Base-by-base conservation (phyloP, 2,888 invertebrate species). In the Fissipunctia ypsillon region DNA sequence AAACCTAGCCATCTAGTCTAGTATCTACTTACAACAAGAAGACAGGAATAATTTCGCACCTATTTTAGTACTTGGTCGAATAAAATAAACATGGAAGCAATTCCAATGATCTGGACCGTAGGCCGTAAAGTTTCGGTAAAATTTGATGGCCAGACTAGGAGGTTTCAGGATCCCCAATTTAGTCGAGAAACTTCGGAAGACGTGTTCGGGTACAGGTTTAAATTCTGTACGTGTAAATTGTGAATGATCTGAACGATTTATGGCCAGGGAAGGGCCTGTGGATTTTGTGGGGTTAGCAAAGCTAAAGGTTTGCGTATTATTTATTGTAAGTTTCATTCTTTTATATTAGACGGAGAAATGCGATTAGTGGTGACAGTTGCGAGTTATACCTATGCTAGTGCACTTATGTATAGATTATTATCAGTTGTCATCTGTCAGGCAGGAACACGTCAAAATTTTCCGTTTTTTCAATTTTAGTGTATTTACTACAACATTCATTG, bases 81-180 rank as follows among this genome's bases (percentile, higher is more conserved):
- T 78, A 61, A 84, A 86, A 85, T 78, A 86, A 79, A 78, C 86
- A 86, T 79, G 41, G 72, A 10, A 50, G 80, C 80, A 73, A 84
- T 86, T 79, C 80, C 77, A 67, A 84, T 86, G 78, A 86, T 81
- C 78, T 73, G 69, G 73, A 60, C 66, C 45, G 71, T 73, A 52
- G 22, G 73, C 77, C 66, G 71, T 86, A 86, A 86, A 86, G 61
- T 80, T 74, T 59, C 72, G 76, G 80, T 61, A 78, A 50, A 72
- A 71, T 78, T 84, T 78, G 73, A 80, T 78, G 78, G 76, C 38
- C 60, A 31, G 64, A 67, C 65, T 66, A 72, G 69, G 54, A 61
- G 71, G 73, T 52, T 78, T 71, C 59, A 65, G 81, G 71, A 60
- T 67, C 69, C 75, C 68, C 71, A 83, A 80, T 83, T 80, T 77